These are phyloP conservation scores for Drosophila ezoana DNA, from an alignment of 2,888 invertebrate genomes.

Conservation along the genomic window DNA sequence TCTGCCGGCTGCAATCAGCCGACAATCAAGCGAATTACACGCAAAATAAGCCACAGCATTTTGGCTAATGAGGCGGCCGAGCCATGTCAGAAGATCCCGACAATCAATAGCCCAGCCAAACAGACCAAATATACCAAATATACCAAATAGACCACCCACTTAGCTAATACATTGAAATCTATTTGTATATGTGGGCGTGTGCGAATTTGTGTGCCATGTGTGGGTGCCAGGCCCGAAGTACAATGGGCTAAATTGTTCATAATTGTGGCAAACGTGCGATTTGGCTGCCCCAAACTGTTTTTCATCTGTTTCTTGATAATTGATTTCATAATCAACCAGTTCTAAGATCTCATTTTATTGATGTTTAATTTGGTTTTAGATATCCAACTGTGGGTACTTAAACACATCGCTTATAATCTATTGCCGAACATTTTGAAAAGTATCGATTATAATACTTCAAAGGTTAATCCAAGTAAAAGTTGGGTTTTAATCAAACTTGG, in stretches of 20 bases:
- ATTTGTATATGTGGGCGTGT: constrained; percentile 12
- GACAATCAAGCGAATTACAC: constrained; percentile 65
- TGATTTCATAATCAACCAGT: too few relatives aligned
- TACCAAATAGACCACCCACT: constrained; percentile 28
- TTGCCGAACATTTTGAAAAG: too few relatives aligned
- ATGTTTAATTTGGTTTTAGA: too few relatives aligned
- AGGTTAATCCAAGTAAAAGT: too few relatives aligned
- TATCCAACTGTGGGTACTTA: too few relatives aligned
- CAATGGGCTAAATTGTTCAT: constrained; percentile 11
- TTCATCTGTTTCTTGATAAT: too few relatives aligned
- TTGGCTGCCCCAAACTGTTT: too few relatives aligned
- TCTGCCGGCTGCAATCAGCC: constrained; percentile 42
- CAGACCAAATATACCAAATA: constrained; percentile 25
- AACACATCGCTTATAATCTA: too few relatives aligned
- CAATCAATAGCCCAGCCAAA: constrained; percentile 49
- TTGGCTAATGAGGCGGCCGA: constrained; percentile 56
- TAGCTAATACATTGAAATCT: constrained; percentile 20
- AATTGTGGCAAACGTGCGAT: neutral
- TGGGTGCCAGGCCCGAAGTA: constrained; percentile 8
- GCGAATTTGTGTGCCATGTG: constrained; percentile 2
- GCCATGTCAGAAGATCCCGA: constrained; percentile 31
- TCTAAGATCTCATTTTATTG: too few relatives aligned
- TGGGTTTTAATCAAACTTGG: too few relatives aligned
- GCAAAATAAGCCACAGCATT: constrained; percentile 40
- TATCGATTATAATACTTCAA: too few relatives aligned